Evolutionary conservation across 2,888 invertebrate genomes (phyloP), one percentile per base, ranked within the genome.

Genomic region (Latrodectus elegans): DNA sequence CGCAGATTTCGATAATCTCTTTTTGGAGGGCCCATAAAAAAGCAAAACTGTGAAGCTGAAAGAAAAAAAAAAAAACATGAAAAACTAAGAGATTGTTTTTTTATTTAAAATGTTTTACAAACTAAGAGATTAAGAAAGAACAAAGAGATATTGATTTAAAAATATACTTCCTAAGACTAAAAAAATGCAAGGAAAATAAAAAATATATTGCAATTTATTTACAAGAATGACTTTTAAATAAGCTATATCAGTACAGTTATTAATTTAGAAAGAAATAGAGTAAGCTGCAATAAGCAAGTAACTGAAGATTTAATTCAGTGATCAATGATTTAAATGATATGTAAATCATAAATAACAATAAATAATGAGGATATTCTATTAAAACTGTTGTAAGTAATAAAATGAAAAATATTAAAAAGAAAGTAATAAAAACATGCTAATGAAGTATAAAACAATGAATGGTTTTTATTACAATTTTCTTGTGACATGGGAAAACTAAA

Each of bases 11-110:
- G 65, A 26, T 87, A 87, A 51, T 87, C 86, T 38, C 77, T 81
- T 82, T 87, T 87, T 14, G 81, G 81, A 81, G 81, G 52, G 71
- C 70, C 77, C 81, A 81, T 81, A 60, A 87, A 81, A 72, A 81
- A 87, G 64, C 76, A 81, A 51, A 77, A 73, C 26, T 81, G 81
- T 12, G 71, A 53, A 49, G 65, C 86, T 87, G 77, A 72, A 87
- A 84, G 8, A 73, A 65, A 84, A 22, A n/a, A n/a, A 79, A 79
- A 71, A 8, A 52, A 17, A 60, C 53, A 38, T 49, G 9, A 22
- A 70, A 38, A 70, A 38, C 70, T 26, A 73, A 17, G n/a, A 49
- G n/a, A 38, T 49, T 15, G 14, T n/a, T 72, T 14, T 17, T 53
- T 22, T n/a, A n/a, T n/a, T n/a, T n/a, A n/a, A 52, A n/a, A 52